Percentiles rank a stretch among this genome's conserved stretches.
Evolutionary conservation across 1,140 invertebrate species (phyloP).

Genomic region (Amphibalanus amphitrite): DNA sequence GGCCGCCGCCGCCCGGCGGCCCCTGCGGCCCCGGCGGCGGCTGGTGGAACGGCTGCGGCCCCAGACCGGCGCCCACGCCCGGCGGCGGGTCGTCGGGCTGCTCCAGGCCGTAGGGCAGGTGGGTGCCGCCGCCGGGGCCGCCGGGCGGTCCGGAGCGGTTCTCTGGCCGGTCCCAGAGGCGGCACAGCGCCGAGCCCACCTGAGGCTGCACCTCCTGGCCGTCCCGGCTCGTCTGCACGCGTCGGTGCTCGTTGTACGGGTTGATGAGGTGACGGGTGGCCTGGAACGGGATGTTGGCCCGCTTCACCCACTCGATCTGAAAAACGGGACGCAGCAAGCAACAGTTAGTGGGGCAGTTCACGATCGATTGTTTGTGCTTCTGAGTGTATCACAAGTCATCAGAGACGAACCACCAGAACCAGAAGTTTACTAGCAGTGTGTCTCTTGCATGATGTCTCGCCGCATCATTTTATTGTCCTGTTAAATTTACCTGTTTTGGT

Average conservation of each 20-base stretch:
- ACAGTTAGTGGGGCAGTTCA: too few relatives aligned
- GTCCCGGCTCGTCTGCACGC: conserved; percentile 33
- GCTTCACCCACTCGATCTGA: conserved; percentile 33
- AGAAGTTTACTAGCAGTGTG: too few relatives aligned
- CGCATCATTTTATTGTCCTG: too few relatives aligned
- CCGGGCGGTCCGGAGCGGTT: neutral
- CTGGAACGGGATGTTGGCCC: conserved; percentile 32
- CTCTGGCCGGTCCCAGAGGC: conserved; percentile 26
- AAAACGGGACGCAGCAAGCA: too few relatives aligned
- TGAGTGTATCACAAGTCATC: too few relatives aligned
- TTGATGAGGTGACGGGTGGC: conserved; percentile 30
- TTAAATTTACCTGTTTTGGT: too few relatives aligned
- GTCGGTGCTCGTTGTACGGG: conserved; percentile 33
- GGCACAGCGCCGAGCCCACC: conserved; percentile 29
- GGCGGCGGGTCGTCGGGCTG: conserved; percentile 25
- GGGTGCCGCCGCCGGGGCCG: conserved; percentile 4
- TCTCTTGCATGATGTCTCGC: too few relatives aligned
- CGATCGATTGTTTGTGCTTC: too few relatives aligned
- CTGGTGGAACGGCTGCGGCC: conserved; percentile 52
- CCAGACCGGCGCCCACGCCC: conserved; percentile 44
- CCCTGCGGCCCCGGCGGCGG: conserved; percentile 55
- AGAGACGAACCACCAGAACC: too few relatives aligned
- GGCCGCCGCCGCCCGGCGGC: conserved; percentile 55
- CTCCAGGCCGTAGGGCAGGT: too few relatives aligned
- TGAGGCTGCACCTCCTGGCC: conserved; percentile 34